Base-by-base conservation (phyloP, 2,797 vertebrate species). In the Darevskia mixta region DNA sequence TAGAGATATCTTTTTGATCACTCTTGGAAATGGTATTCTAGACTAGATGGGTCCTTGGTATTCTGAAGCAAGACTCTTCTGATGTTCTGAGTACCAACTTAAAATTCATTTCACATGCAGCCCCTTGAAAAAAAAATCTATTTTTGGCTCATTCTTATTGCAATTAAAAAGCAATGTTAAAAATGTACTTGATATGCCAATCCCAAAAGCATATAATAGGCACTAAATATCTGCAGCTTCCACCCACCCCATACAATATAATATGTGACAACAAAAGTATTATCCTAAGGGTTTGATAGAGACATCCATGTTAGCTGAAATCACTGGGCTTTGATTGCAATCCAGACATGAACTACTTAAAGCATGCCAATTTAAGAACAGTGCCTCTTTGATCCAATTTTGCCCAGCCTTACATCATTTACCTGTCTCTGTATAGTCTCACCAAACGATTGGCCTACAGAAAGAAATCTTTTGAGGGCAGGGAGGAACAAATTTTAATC, bases 241-340 rank as follows among this genome's bases (percentile, higher is more conserved):
- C 61, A 1, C 61, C 61, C 5, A 64, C 20, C 61, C 61, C 61
- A 64, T 64, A 64, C 61, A 64, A 64, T 64, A 64, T 64, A 64
- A 64, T 64, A 18, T 23, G 61, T 64, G 61, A 64, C 20, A 64
- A 64, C 17, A 64, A 23, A 64, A 64, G 61, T 23, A 77, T 79
- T 93, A 29, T 91, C 94, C 93, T 95, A 92, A 95, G 93, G 94
- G 93, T 91, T 94, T 94, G 92, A 93, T 77, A 69, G 81, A 82
- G 38, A 82, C 67, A 67, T 69, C 27, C 41, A 29, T 69, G 81
- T 49, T 58, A 83, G 58, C 92, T 94, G 92, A 95, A 89, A 91
- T 88, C 88, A 88, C 89, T 89, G 61, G 82, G 75, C 93, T 95
- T 95, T 94, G 92, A 95, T 94, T 94, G 84, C 67, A 64, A 84